Evolutionary conservation across 2,888 invertebrate species (phyloP).

Genomic region (Spicauda simplicius): DNA sequence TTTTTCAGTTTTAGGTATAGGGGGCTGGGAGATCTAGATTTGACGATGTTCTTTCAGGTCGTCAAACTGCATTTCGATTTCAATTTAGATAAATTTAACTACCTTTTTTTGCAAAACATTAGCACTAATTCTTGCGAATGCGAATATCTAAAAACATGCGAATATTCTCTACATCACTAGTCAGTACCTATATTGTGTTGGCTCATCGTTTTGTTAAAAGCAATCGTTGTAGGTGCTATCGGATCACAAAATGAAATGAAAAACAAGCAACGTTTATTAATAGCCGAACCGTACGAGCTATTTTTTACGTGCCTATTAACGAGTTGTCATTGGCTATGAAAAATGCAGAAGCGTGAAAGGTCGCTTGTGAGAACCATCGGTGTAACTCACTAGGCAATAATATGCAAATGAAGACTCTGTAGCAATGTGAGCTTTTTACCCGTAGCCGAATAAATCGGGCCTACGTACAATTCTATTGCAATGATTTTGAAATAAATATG

Average conservation of each 20-base stretch:
- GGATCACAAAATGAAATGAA: slow-evolving; percentile 8
- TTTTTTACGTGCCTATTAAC: slow-evolving; percentile 13
- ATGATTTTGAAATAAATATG: too few species aligned
- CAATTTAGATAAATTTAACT: too few species aligned
- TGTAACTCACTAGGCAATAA: slow-evolving; percentile 22
- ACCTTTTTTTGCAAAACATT: too few species aligned
- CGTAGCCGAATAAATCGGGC: neutral
- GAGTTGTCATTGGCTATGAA: slow-evolving; percentile 24
- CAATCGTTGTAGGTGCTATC: neutral
- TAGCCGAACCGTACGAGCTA: neutral
- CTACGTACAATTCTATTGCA: too few species aligned
- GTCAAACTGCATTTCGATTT: too few species aligned
- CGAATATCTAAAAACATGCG: too few species aligned
- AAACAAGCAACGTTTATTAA: slow-evolving; percentile 9
- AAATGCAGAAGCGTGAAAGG: slow-evolving; percentile 23
- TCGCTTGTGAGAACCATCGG: slow-evolving; percentile 4
- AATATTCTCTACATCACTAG: too few species aligned
- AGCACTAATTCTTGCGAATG: too few species aligned
- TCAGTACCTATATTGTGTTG: neutral
- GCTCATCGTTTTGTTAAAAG: neutral
- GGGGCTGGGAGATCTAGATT: too few species aligned
- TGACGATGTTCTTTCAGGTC: too few species aligned
- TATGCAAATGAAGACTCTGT: slow-evolving; percentile 13
- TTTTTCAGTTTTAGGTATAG: too few species aligned
- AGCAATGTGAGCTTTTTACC: neutral